These are phyloP conservation scores for Rhinogobius similis DNA, from an alignment of 2,113 vertebrate species.

Conservation along the genomic window DNA sequence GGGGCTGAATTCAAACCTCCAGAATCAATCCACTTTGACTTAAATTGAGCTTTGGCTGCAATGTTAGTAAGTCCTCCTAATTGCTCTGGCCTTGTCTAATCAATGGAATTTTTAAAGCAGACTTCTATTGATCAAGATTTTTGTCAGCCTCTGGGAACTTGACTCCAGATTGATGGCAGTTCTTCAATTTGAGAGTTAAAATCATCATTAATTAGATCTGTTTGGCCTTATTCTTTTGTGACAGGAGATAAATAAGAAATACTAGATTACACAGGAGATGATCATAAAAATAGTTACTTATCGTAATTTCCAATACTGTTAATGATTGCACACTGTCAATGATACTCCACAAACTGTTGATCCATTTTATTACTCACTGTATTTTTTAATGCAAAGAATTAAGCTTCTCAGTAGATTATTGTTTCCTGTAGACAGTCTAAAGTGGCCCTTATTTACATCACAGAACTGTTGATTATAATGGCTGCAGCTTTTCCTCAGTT, in stretches of 20 bases:
- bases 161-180: neutral
- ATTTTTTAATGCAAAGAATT: too few relatives aligned
- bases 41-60: neutral
- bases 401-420: neutral
- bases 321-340: too few relatives aligned
- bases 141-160: neutral
- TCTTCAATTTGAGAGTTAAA: too few relatives aligned
- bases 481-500: neutral
- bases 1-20: neutral
- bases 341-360: neutral
- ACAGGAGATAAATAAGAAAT: neutral
- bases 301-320: too few relatives aligned
- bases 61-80: neutral
- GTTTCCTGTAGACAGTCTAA: neutral
- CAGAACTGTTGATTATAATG: neutral
- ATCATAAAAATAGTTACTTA: neutral
- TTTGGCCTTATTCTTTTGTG: too few relatives aligned
- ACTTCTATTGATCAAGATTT: neutral
- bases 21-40: neutral
- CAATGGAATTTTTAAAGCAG: neutral
- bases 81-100: neutral
- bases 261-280: too few relatives aligned
- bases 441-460: neutral
- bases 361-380: too few relatives aligned
- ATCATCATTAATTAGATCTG: too few relatives aligned